Conservation (phyloP, 2,888 invertebrate genomes). For the Tridacna crocea region DNA sequence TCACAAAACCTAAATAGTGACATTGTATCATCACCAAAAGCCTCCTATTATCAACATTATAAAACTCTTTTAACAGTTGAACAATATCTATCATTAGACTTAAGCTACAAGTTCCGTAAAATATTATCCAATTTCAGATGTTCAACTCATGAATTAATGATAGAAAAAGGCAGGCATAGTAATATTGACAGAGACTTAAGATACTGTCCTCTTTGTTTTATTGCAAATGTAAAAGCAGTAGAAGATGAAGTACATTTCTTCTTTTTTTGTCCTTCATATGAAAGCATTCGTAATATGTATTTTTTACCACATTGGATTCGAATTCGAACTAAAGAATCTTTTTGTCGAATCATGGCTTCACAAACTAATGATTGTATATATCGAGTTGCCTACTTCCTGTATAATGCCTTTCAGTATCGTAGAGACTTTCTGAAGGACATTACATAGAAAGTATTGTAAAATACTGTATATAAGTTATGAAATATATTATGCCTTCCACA, state of each 20-base stretch:
- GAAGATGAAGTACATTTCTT: slow-evolving; percentile 36
- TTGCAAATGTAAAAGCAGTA: slow-evolving; percentile 26
- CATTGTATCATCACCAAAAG: slow-evolving; percentile 2
- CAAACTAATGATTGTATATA: no score
- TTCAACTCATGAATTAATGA: slow-evolving; percentile 30
- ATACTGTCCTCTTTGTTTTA: slow-evolving; percentile 27
- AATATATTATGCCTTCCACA: no score
- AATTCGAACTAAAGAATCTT: no score
- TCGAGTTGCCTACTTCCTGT: no score
- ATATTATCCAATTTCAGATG: slow-evolving; percentile 31
- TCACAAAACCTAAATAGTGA: slow-evolving; percentile 10
- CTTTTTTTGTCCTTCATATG: slow-evolving; percentile 27
- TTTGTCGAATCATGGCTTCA: no score
- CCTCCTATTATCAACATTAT: background rate
- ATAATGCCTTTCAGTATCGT: no score
- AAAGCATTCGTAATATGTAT: slow-evolving; percentile 10
- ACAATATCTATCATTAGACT: slow-evolving; percentile 17
- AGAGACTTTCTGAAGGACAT: no score
- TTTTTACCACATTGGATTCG: slow-evolving; percentile 17
- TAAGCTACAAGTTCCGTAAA: slow-evolving; percentile 8
- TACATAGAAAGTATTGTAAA: no score
- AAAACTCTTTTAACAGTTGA: slow-evolving; percentile 21
- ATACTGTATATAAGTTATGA: no score
- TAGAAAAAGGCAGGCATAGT: slow-evolving; percentile 39
- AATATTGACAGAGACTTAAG: slow-evolving; percentile 31